Evolutionary conservation across 2,888 invertebrate genomes (phyloP), one percentile per base, ranked within the genome.

Genomic region (Amblyteles armatorius): DNA sequence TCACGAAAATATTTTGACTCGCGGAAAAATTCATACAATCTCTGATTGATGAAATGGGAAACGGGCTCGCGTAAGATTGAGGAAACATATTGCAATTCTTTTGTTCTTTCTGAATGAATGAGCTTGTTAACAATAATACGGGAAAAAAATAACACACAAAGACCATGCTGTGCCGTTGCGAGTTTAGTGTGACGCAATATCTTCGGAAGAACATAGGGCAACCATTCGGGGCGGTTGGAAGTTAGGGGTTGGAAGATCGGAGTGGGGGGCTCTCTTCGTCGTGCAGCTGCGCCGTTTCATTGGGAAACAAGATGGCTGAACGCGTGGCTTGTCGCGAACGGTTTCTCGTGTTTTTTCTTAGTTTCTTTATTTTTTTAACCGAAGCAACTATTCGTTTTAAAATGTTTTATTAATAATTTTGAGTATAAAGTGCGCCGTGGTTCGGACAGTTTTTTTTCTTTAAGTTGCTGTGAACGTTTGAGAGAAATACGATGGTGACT

Each of bases 241-340:
- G 40, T 72, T 83, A 87, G 88, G 90, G 89, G 90, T 89, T 87
- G 88, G 79, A 83, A 77, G 74, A 76, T 69, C 83, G 77, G 82
- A 85, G 87, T 69, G 76, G 89, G 89, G 91, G 87, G 87, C 65
- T 65, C 82, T 77, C 73, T 77, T 69, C 55, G 84, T 68, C 83
- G 85, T 84, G 90, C 92, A 92, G 92, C 92, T 92, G 92, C 93
- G 92, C 91, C 88, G 90, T 89, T 89, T 87, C 88, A 87, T 89
- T 86, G 86, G 78, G 85, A 90, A 91, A 91, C 90, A 93, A 93
- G 91, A 93, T 93, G 92, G 93, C 93, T 87, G 93, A 89, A 88
- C 87, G 86, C 86, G 87, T 88, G 85, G 89, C 87, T 88, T 86
- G 90, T 89, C 83, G 82, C 87, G 69, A 79, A 82, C 83, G 87